Evolutionary conservation across 2,888 invertebrate species (phyloP).

Genomic region (Phaedon cochleariae): DNA sequence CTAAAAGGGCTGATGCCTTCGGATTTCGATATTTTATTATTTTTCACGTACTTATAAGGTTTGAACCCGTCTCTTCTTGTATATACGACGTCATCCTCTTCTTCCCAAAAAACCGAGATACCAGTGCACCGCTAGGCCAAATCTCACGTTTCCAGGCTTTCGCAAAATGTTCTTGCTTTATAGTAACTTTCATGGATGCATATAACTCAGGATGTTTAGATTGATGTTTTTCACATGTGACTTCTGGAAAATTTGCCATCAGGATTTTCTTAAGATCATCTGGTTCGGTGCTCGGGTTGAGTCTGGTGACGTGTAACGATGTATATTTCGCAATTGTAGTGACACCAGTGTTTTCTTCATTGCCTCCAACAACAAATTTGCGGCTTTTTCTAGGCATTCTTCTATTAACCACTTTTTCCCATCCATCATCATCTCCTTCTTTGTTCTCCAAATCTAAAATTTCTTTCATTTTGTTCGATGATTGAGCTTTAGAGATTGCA

Average conservation of each 20-base stretch:
- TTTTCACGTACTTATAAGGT: neutral
- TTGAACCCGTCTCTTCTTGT: slow-evolving; percentile 2
- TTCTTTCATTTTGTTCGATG: no score
- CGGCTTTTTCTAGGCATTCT: neutral
- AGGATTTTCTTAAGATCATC: no score
- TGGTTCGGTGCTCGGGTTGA: no score
- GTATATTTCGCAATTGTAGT: slow-evolving; percentile 4
- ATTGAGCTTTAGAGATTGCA: no score
- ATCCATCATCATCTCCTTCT: neutral
- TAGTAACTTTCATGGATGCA: slow-evolving; percentile 16
- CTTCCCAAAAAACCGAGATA: slow-evolving; percentile 8
- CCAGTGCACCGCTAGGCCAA: slow-evolving; percentile 8
- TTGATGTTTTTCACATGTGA: no score
- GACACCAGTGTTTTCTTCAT: neutral
- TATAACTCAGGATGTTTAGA: no score
- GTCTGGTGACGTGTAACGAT: no score
- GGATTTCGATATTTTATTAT: neutral
- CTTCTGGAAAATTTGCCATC: no score
- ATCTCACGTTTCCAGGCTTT: slow-evolving; percentile 14
- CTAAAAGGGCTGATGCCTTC: neutral
- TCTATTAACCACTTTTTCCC: neutral
- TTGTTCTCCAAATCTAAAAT: neutral
- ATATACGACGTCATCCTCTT: neutral
- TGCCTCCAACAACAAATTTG: no score
- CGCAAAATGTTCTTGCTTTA: slow-evolving; percentile 10